Base-by-base conservation (phyloP, 2,113 vertebrate genomes). In the Oceanites oceanicus region DNA sequence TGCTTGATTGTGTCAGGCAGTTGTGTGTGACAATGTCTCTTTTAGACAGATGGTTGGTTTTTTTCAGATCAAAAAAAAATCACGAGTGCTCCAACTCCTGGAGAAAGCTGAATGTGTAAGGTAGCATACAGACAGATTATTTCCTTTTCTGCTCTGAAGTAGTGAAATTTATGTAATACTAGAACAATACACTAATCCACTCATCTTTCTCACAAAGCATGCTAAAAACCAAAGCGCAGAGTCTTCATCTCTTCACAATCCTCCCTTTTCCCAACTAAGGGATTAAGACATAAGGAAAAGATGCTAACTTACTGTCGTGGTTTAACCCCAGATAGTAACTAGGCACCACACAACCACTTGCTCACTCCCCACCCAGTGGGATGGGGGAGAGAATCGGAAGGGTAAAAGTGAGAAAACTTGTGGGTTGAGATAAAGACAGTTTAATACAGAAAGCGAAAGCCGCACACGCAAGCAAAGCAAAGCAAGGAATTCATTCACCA, bases 71-170 rank as follows among this genome's bases (percentile, higher is more conserved):
- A 20, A 34, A 45, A 45, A 47, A 77, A 66, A 83, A 53, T 11
- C 17, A 36, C 0, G 0, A 65, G 21, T 9, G 11, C 16, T 27
- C 27, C 22, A 53, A 10, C 47, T 76, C 47, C 30, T 62, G 15
- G 4, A 84, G 17, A 29, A 56, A 87, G 23, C 12, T 77, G 65
- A 49, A 79, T 15, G 10, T 18, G 29, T 23, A 68, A 68, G 40
- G 66, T 38, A n/a, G 10, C 2, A 0, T 30, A 34, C 25, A 86
- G 26, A 53, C 4, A 86, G 22, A 32, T 21, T 0, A 70, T 42
- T 78, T 56, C 40, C 20, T 70, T 75, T 67, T 29, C 56, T 58
- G 11, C 25, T 40, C 36, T 55, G 44, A 82, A 67, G 13, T 11
- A 59, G 12, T 44, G 7, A 67, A 72, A 53, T 63, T 45, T 66